These are phyloP conservation scores for Pseudachorutes palmiensis DNA, from an alignment of 1,140 invertebrate species.

Conservation along the genomic window DNA sequence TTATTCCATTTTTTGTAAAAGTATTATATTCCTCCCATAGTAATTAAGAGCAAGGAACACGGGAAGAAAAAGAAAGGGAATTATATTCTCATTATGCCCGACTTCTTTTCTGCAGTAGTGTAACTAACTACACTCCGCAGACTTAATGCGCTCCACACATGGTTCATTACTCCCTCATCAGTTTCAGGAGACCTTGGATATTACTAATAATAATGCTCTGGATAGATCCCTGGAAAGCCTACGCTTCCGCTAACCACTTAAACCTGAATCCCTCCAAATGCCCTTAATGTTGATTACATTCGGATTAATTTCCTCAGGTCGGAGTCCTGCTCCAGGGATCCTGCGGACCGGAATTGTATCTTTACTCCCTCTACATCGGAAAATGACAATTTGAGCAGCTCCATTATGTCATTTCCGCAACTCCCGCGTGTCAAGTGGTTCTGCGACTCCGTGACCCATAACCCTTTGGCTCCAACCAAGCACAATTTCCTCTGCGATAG, in stretches of 20 bases:
- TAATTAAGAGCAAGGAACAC: constrained; percentile 20
- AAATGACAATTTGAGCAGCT: constrained; percentile 34
- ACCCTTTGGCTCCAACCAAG: constrained; percentile 54
- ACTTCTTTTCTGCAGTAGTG: neutral
- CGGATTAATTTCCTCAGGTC: constrained; percentile 40
- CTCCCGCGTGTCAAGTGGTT: constrained; percentile 43
- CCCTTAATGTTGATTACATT: constrained; percentile 6
- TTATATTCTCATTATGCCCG: neutral
- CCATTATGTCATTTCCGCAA: constrained; percentile 33
- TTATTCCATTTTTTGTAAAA: neutral
- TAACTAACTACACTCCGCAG: too few species aligned
- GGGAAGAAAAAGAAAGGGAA: neutral
- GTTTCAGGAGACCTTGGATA: too few species aligned
- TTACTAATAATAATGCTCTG: too few species aligned
- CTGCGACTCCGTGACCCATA: constrained; percentile 54
- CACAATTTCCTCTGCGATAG: constrained; percentile 57
- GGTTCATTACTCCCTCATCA: constrained; percentile 1
- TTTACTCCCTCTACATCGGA: constrained; percentile 26
- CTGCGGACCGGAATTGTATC: constrained; percentile 32
- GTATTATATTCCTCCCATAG: neutral
- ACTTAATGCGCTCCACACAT: neutral
- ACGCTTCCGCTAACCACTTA: too few species aligned
- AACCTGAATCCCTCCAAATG: too few species aligned
- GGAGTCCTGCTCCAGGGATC: constrained; percentile 48
- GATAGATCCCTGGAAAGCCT: too few species aligned